Base-by-base conservation (phyloP, 2,888 invertebrate species). In the Eilema caniola region DNA sequence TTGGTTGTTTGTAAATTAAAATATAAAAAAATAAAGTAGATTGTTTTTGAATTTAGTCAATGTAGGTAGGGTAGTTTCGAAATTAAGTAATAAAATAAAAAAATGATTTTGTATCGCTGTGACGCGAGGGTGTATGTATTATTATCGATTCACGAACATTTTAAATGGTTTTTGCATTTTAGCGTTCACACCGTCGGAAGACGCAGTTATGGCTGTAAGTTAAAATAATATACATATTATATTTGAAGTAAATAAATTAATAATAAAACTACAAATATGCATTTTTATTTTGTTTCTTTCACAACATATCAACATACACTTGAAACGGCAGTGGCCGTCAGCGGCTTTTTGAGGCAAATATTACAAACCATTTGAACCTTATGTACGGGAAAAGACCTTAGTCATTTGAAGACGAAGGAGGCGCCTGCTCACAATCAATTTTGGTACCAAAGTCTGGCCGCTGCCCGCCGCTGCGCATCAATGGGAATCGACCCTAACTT, bases 141-240 rank as follows among this genome's bases (percentile, higher is more conserved):
- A 85, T 79, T 75, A 72, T 69, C 76, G 56, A 74, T 76, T 77
- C 74, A 78, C 72, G 71, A 67, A 75, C 62, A 73, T 84, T 81
- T 79, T 77, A 77, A 83, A 77, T 80, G 78, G 75, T 79, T 80
- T 76, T 80, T 76, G 83, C 81, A 80, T 81, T 83, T 80, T 74
- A 73, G 79, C 66, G 69, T 65, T 71, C 83, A 78, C 76, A 76
- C 75, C 75, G 83, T 80, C 78, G 80, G 72, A 33, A 70, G 82
- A 67, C 78, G 82, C 77, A 73, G 79, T 77, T 76, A 89, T 92
- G 94, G 94, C 95, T 95, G 94, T 95, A 94, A 94, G 93, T 93
- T 94, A 94, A 94, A 92, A 90, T 91, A 93, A 94, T 94, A 95
- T 93, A 95, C 93, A 95, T 95, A 94, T 94, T 94, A 95, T 95